A percentile compares a stretch with the other conserved stretches of the same genome.
These are phyloP conservation scores for Portevinia maculata DNA, from an alignment of 2,888 invertebrate species.

Conservation along the genomic window DNA sequence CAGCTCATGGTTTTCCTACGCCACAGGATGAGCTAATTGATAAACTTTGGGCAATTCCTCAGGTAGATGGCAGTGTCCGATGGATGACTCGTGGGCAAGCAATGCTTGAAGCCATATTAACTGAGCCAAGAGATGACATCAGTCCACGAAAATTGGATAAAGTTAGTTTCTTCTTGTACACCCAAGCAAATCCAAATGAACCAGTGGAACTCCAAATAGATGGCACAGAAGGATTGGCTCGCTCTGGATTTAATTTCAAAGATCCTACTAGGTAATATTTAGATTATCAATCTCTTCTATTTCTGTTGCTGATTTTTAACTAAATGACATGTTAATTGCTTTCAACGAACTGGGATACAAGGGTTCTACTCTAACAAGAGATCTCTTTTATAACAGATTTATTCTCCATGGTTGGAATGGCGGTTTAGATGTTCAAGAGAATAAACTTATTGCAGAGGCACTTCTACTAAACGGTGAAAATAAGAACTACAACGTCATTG, in stretches of 20 bases:
- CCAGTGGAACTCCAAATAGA: slow-evolving; percentile 49
- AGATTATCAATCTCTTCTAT: neutral
- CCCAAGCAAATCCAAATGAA: slow-evolving; percentile 40
- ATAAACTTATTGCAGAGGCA: slow-evolving; percentile 78
- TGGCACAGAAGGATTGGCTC: slow-evolving; percentile 6
- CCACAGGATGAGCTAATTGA: neutral
- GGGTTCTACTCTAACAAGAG: neutral
- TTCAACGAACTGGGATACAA: too few species aligned
- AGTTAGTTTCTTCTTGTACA: slow-evolving; percentile 61
- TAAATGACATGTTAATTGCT: too few species aligned
- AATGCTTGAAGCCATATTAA: slow-evolving; percentile 15
- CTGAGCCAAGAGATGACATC: neutral
- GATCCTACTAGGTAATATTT: slow-evolving; percentile 41
- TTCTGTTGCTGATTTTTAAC: too few species aligned
- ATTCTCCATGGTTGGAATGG: slow-evolving; percentile 57
- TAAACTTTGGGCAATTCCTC: slow-evolving; percentile 51
- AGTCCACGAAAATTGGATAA: slow-evolving; percentile 36
- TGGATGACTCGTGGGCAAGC: slow-evolving; percentile 45
- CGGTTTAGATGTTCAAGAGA: slow-evolving; percentile 75
- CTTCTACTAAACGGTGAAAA: slow-evolving; percentile 84
- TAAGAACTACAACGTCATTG: slow-evolving; percentile 84
- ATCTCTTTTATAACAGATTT: slow-evolving; percentile 10
- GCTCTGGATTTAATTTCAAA: slow-evolving; percentile 34
- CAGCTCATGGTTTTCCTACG: slow-evolving; percentile 10
- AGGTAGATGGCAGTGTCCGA: slow-evolving; percentile 20